Conservation (phyloP, 2,797 vertebrate species). For the Astyanax mexicanus region DNA sequence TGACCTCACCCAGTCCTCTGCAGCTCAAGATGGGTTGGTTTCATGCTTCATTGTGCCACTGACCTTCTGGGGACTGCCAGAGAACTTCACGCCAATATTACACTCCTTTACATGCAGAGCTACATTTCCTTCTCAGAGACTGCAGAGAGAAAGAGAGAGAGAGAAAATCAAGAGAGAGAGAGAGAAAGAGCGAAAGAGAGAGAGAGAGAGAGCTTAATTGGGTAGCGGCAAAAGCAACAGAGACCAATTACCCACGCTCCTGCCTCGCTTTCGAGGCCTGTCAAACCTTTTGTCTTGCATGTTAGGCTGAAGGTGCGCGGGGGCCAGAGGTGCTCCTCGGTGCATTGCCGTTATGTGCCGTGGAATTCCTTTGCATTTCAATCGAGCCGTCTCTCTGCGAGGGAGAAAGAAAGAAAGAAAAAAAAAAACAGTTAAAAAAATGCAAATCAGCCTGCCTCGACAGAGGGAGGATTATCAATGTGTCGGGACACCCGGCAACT, state of each 20-base stretch:
- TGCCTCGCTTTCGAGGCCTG: slow-evolving; percentile 47
- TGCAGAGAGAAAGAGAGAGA: slow-evolving; percentile 7
- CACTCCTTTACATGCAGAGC: slow-evolving; percentile 13
- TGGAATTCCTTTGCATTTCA: slow-evolving; percentile 55
- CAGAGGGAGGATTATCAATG: slow-evolving; percentile 25
- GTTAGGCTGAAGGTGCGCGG: slow-evolving; percentile 44
- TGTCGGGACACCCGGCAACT: not conserved
- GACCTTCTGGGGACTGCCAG: not conserved
- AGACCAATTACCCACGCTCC: slow-evolving; percentile 63
- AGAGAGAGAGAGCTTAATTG: slow-evolving; percentile 57
- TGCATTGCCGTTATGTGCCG: slow-evolving; percentile 45
- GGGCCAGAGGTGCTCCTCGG: slow-evolving; percentile 39
- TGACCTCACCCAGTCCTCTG: not conserved
- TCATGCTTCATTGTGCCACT: not conserved
- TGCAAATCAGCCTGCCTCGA: slow-evolving; percentile 29
- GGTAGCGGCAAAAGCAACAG: slow-evolving; percentile 53
- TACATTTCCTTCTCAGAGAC: slow-evolving; percentile 1
- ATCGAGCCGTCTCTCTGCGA: slow-evolving; percentile 45
- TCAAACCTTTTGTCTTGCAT: slow-evolving; percentile 53
- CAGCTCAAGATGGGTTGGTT: not conserved
- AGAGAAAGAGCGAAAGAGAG: slow-evolving; percentile 26
- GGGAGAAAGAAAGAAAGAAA: not conserved
- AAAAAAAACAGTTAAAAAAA: slow-evolving; percentile 34
- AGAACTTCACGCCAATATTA: slow-evolving; percentile 2
- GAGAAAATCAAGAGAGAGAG: slow-evolving; percentile 32